Evolutionary conservation across 2,113 vertebrate genomes (phyloP), one percentile per base, ranked within the genome.

Genomic region (Cranoglanis bouderius): DNA sequence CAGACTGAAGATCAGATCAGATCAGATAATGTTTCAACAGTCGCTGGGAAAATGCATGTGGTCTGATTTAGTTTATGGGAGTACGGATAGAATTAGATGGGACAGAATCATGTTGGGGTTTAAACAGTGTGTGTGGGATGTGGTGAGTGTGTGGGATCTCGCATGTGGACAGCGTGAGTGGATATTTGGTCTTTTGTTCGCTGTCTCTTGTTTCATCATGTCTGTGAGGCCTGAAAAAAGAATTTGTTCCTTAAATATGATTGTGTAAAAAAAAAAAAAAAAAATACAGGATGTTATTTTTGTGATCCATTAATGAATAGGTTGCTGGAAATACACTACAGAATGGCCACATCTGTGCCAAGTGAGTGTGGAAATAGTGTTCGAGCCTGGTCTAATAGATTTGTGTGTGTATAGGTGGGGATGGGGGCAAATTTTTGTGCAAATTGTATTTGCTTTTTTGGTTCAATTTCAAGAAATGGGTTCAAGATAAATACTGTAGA

Each of bases 31-130:
- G 32, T 10, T 81, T 26, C 2, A 67, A 7, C 59, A 40, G 4
- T 32, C 51, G 24, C 38, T 32, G 29, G 75, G 43, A 61, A 78
- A 51, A 49, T 13, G 81, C 35, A 61, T 61, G 29, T 32, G 87
- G 24, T 59, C 65, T n/a, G 38, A 16, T 83, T 78, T 83, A 57
- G 80, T 61, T 84, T 81, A 19, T 61, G 53, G 38, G 26, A 21
- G 3, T 40, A 67, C 70, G 83, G 40, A 46, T 85, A 46, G 63
- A 85, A 32, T 82, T n/a, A 35, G n/a, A 38, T 38, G 57, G 40
- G 85, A 65, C 55, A 78, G 70, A 85, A 53, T 57, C 70, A n/a
- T n/a, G n/a, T 35, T 55, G 78, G 63, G 78, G 21, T 81, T n/a
- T 81, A 35, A 46, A 32, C 32, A 14, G 19, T 29, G 74, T 77